phyloP scores from a whole-genome alignment of 2,888 invertebrate genomes.

The Eilema depressum region DNA sequence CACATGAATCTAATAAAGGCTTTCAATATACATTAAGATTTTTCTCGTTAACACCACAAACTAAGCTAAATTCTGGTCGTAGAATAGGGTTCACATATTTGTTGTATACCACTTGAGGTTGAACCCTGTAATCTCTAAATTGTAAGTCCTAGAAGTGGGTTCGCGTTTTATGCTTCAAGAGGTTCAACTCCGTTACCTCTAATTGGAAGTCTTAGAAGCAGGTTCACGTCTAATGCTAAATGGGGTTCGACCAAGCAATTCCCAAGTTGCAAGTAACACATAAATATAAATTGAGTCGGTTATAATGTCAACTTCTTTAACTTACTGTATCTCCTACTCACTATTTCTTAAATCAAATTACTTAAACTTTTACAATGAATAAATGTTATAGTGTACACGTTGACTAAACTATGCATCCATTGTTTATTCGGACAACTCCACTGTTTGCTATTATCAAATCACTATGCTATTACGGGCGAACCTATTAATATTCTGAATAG shows the following conservation, averaged over 20 bases:
- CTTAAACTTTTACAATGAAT: constrained; percentile 22
- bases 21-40: not conserved
- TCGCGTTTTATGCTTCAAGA: not conserved
- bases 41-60: not conserved
- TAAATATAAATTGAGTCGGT: too few relatives aligned
- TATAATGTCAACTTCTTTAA: not conserved
- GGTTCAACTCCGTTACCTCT: too few relatives aligned
- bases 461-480: constrained; percentile 59
- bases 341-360: not conserved
- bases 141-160: not conserved
- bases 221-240: not conserved
- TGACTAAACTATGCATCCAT: constrained; percentile 38
- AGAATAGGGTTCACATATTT: not conserved
- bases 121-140: too few relatives aligned
- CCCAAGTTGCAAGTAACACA: too few relatives aligned
- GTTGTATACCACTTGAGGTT: not conserved
- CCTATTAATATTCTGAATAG: constrained; percentile 71
- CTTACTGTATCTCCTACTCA: not conserved
- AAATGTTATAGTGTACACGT: constrained; percentile 7
- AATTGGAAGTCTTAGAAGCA: not conserved
- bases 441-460: constrained; percentile 66
- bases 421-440: constrained; percentile 52
- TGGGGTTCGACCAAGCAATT: too few relatives aligned
- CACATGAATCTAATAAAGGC: not conserved
- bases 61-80: not conserved